Percentiles rank a stretch among this genome's conserved stretches.
Evolutionary conservation across 2,113 vertebrate species (phyloP).

Genomic region (Delphinus delphis): DNA sequence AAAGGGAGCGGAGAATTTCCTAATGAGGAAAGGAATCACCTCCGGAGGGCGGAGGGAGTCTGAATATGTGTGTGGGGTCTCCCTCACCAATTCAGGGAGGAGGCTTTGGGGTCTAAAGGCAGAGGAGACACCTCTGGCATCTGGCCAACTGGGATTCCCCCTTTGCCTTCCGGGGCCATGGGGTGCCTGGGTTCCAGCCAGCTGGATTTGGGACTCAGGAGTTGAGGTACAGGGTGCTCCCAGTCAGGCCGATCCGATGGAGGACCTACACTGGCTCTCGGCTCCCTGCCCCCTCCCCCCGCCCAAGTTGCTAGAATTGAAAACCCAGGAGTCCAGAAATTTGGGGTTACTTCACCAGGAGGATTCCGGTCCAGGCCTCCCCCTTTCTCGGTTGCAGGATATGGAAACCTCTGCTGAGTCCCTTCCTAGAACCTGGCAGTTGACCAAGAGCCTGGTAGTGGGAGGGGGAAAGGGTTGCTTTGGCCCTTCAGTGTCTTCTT

Average conservation of each 20-base stretch:
- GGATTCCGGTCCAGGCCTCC: neutral
- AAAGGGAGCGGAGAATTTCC: conserved; percentile 77
- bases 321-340: neutral
- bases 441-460: neutral
- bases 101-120: conserved; percentile 25
- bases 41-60: conserved; percentile 62
- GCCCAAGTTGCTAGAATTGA: neutral
- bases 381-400: neutral
- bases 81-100: neutral
- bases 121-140: conserved; percentile 47
- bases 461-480: neutral
- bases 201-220: conserved; percentile 48
- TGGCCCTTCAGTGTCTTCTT: neutral
- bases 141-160: conserved; percentile 73
- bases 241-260: neutral
- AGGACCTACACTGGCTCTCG: neutral
- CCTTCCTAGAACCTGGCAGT: neutral
- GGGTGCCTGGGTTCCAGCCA: conserved; percentile 60
- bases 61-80: conserved; percentile 36
- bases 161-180: conserved; percentile 65
- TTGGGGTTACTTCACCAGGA: neutral
- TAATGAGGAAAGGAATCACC: conserved; percentile 79
- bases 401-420: neutral
- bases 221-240: neutral
- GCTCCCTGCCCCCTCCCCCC: no score